Conservation (phyloP, 2,888 invertebrate genomes). For the Crematogaster levior region DNA sequence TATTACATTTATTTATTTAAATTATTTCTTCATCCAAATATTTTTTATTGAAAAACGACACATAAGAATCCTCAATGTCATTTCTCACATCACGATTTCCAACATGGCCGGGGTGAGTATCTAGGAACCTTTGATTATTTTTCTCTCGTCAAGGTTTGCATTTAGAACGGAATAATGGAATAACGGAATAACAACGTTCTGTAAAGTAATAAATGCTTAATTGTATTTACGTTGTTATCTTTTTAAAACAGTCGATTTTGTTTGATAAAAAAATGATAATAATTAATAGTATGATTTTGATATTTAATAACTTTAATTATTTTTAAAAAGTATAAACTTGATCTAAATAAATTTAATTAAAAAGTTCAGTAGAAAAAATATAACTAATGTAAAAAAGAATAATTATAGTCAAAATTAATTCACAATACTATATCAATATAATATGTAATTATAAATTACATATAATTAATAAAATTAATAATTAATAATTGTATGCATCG, state of each 20-base stretch:
- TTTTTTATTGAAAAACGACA: too few relatives aligned
- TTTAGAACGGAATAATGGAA: background rate
- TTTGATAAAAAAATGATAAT: background rate
- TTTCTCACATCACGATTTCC: too few relatives aligned
- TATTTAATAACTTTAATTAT: constrained; percentile 20
- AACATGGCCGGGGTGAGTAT: too few relatives aligned
- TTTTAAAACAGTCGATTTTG: constrained; percentile 3
- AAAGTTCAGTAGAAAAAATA: constrained; percentile 70
- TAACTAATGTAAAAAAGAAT: too few relatives aligned
- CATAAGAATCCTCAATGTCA: too few relatives aligned
- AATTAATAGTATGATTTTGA: constrained; percentile 2
- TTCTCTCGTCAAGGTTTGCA: background rate
- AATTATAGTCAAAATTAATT: too few relatives aligned
- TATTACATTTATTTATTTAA: too few relatives aligned
- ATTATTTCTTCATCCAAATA: too few relatives aligned
- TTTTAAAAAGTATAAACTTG: background rate
- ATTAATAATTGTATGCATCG: background rate
- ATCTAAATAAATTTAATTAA: background rate
- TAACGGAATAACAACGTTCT: background rate
- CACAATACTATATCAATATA: too few relatives aligned
- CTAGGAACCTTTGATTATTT: too few relatives aligned
- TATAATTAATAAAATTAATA: background rate
- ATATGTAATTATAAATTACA: constrained; percentile 8
- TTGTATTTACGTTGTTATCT: background rate
- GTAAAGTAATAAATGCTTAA: background rate